These are phyloP conservation scores for Pluvialis apricaria DNA, from an alignment of 2,113 vertebrate genomes.

Conservation along the genomic window DNA sequence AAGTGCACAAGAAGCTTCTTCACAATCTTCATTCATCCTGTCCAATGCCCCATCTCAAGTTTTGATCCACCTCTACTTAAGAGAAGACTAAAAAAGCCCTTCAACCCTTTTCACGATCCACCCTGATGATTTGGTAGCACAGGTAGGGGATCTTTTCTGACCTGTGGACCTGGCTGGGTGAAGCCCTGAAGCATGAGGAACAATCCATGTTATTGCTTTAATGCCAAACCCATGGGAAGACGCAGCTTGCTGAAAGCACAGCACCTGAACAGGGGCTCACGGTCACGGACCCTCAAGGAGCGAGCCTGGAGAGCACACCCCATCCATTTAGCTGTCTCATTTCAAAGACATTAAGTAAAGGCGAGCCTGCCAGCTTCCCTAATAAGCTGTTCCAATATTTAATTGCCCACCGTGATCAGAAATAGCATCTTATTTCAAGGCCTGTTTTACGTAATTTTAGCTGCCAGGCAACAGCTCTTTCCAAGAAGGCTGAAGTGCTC, in stretches of 20 bases:
- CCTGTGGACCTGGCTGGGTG: not conserved
- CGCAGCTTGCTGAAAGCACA: not conserved
- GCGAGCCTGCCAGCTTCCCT: constrained; percentile 18
- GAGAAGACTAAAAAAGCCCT: not conserved
- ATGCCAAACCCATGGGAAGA: not conserved
- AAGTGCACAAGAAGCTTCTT: not conserved
- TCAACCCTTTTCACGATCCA: not conserved
- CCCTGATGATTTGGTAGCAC: not conserved
- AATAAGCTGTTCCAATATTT: constrained; percentile 50
- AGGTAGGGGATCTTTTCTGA: not conserved
- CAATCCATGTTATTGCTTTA: not conserved
- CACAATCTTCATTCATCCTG: not conserved
- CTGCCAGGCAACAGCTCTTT: constrained; percentile 52
- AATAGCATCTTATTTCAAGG: constrained; percentile 54
- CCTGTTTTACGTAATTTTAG: constrained; percentile 27
- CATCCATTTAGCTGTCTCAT: not conserved
- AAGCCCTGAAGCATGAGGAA: not conserved
- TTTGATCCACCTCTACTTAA: not conserved
- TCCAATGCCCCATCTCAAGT: not conserved
- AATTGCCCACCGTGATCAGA: constrained; percentile 38
- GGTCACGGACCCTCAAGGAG: not conserved
- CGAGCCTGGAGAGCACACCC: not conserved
- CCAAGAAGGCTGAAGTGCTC: constrained; percentile 7
- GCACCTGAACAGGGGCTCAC: not conserved
- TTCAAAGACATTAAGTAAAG: not conserved